Evolutionary conservation across 1,140 invertebrate genomes (phyloP).

Genomic region (Anagrus nilaparvatae): DNA sequence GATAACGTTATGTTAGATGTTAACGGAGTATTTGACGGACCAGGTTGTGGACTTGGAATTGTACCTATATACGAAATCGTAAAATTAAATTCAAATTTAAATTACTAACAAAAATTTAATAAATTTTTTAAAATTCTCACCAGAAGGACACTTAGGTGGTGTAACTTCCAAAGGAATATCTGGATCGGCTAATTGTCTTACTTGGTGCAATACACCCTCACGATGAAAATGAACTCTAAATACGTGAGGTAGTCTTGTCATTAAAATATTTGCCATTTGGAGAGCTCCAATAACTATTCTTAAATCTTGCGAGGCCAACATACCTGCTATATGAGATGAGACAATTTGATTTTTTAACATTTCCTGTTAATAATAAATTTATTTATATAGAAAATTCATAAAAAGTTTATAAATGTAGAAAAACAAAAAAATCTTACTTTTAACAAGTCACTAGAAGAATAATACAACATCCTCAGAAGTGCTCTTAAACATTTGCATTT

Average conservation of each 20-base stretch:
- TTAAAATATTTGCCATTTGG: constrained; percentile 92
- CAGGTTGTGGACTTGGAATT: constrained; percentile 41
- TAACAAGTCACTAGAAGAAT: constrained; percentile 75
- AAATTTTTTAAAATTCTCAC: constrained; percentile 16
- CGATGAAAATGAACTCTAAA: constrained; percentile 91
- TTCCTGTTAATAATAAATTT: constrained; percentile 40
- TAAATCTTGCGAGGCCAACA: constrained; percentile 92
- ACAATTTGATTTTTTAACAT: constrained; percentile 89
- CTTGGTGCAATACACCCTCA: constrained; percentile 90
- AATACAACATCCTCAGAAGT: constrained; percentile 92
- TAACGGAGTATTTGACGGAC: constrained; percentile 38
- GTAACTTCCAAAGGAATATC: constrained; percentile 51
- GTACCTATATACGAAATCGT: constrained; percentile 26
- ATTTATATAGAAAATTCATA: neutral
- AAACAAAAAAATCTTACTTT: constrained; percentile 42
- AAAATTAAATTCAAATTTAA: constrained; percentile 7
- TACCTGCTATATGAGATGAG: constrained; percentile 93
- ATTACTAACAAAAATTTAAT: constrained; percentile 1
- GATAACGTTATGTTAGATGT: constrained; percentile 37
- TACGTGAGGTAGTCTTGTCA: constrained; percentile 89
- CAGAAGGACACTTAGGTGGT: constrained; percentile 47
- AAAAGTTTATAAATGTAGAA: neutral
- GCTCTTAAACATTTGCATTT: constrained; percentile 92
- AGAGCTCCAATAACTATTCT: constrained; percentile 94
- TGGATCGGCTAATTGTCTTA: constrained; percentile 65